A percentile compares a stretch with the other conserved stretches of the same genome.
These are phyloP conservation scores for Apus apus DNA, from an alignment of 2,113 vertebrate species.

Conservation along the genomic window DNA sequence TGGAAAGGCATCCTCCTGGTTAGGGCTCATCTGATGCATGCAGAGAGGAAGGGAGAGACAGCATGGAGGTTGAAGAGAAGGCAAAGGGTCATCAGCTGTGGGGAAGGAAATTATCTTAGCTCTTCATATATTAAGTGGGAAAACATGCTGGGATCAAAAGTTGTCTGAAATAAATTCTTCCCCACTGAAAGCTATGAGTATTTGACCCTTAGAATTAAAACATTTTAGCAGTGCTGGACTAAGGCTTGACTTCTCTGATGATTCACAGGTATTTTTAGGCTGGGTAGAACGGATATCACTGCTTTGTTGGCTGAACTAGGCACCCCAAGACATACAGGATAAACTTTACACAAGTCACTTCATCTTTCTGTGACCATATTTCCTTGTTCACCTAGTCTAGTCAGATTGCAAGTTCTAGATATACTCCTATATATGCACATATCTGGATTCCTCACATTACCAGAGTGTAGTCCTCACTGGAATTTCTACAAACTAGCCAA, in stretches of 20 bases:
- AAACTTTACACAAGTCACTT: background rate
- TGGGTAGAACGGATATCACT: background rate
- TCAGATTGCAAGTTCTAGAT: background rate
- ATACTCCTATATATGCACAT: background rate
- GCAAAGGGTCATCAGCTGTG: background rate
- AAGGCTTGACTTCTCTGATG: background rate
- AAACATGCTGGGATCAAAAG: rapidly evolving
- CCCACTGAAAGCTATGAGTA: background rate
- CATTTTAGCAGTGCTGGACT: background rate
- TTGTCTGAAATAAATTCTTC: background rate
- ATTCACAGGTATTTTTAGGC: background rate
- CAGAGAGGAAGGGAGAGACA: background rate
- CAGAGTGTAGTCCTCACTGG: background rate
- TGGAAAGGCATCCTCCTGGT: background rate
- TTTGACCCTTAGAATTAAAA: background rate
- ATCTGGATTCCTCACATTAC: background rate
- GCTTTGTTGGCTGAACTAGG: background rate
- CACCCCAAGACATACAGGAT: background rate
- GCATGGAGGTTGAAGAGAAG: background rate
- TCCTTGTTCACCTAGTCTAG: background rate
- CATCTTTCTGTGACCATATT: background rate
- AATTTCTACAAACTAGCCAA: background rate
- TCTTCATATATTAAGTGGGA: background rate
- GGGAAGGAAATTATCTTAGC: background rate
- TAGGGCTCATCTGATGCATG: background rate